A percentile compares a stretch with the other conserved stretches of the same genome.
Conservation (phyloP, 1,140 invertebrate genomes). For the Lerema accius region DNA sequence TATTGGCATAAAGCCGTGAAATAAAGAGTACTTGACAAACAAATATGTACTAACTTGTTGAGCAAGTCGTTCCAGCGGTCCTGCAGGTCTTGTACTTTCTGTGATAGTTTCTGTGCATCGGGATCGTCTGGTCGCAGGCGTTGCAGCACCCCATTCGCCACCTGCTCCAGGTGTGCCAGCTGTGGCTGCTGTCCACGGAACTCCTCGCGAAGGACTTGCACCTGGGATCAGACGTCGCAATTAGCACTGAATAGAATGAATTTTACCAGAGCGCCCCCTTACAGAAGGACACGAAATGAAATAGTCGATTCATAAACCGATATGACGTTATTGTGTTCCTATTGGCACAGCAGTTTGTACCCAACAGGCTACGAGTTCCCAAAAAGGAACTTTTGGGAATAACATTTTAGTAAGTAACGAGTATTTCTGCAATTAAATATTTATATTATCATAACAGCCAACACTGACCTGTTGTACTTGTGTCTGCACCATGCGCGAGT, state of each 20-base stretch:
- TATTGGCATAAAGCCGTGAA: no score
- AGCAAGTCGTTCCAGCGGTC: conserved; percentile 92
- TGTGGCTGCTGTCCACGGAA: conserved; percentile 95
- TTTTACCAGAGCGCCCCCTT: no score
- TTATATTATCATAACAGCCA: neutral
- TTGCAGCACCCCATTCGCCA: conserved; percentile 90
- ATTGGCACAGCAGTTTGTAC: no score
- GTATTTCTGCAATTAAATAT: no score
- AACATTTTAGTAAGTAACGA: no score
- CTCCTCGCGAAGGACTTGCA: conserved; percentile 96
- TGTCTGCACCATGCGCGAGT: conserved; percentile 96
- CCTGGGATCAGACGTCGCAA: conserved; percentile 60
- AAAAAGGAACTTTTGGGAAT: no score
- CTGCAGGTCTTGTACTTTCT: conserved; percentile 86
- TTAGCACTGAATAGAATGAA: no score
- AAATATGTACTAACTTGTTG: conserved; percentile 58
- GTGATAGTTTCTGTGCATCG: conserved; percentile 88
- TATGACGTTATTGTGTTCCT: no score
- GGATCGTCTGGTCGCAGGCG: conserved; percentile 87
- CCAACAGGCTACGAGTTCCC: no score
- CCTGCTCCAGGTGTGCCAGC: conserved; percentile 91
- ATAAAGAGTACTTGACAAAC: neutral
- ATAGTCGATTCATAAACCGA: no score
- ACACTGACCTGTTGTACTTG: conserved; percentile 92
- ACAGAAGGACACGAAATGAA: no score